Conservation (phyloP, 2,113 vertebrate species). For the Semnornis frantzii region DNA sequence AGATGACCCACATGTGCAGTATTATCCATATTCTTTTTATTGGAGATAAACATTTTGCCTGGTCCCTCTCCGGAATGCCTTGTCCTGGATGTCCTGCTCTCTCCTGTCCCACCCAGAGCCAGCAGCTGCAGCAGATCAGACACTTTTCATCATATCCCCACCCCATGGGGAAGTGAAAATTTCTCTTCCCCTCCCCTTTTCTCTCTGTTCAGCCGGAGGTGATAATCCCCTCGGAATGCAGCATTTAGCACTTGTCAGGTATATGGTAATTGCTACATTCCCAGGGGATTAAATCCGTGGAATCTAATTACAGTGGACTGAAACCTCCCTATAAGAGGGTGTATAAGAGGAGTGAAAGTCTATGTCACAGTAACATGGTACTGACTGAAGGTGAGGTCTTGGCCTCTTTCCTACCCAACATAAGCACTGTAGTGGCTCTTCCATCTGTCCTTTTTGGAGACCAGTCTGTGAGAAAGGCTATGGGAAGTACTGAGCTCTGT, state of each 20-base stretch:
- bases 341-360: not conserved
- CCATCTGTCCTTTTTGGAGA: not conserved
- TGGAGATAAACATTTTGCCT: conserved; percentile 35
- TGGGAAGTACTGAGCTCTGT: not conserved
- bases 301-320: conserved; percentile 64
- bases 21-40: not conserved
- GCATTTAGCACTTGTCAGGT: conserved; percentile 74
- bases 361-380: not conserved
- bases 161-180: conserved; percentile 34
- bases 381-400: not conserved
- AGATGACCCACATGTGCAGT: not conserved
- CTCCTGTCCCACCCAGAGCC: not conserved
- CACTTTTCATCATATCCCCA: not conserved
- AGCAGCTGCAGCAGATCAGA: conserved; percentile 33
- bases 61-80: conserved; percentile 30
- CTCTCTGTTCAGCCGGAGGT: conserved; percentile 54
- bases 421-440: rapidly evolving
- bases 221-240: conserved; percentile 70
- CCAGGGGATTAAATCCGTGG: conserved; percentile 58
- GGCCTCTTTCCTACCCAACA: rapidly evolving
- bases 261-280: conserved; percentile 72
- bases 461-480: rapidly evolving
- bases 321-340: conserved; percentile 44
- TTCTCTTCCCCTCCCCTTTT: conserved; percentile 37
- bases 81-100: not conserved